Base-by-base conservation (phyloP, 2,113 vertebrate genomes). In the Tylochromis polylepis region DNA sequence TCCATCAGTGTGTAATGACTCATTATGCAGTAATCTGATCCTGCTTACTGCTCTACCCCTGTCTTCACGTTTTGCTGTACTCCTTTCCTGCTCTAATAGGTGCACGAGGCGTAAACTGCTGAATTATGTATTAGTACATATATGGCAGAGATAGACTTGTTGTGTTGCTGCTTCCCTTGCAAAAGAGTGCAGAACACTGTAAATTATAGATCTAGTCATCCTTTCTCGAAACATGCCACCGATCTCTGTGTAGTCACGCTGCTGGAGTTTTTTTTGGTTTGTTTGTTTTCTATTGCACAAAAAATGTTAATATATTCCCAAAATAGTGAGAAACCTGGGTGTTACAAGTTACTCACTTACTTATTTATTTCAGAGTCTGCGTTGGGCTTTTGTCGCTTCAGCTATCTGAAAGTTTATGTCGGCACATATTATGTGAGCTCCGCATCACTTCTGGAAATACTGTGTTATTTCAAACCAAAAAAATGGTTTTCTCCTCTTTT, bases 11-110 rank as follows among this genome's bases (percentile, higher is more conserved):
- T 31, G 46, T 36, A 79, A 93, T 67, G 11, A 86, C 84, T 55
- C 58, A 55, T 81, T 41, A 89, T 91, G 90, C 82, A 15, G 49
- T 90, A 79, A 89, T 51, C 82, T 94, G 81, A 83, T 79, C 93
- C 78, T 86, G 91, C 92, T 92, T 92, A 89, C 95, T 93, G 84
- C 65, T 43, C 86, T 62, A 90, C 79, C 87, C 92, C 87, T 85
- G 85, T 92, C 93, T 83, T 20, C n/a, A 59, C 15, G 31, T 55
- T 43, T 34, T 14, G 14, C 20, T 60, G 11, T 5, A 3, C n/a
- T 56, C n/a, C 60, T 75, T 62, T n/a, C 43, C 16, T 67, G 3
- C 41, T 72, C 38, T 62, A 65, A 60, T 77, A 29, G 22, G 70
- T 38, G 59, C 24, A 81, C 5, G 14, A 81, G 20, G 59, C 43